Evolutionary conservation across 2,888 invertebrate genomes (phyloP), one percentile per base, ranked within the genome.

Genomic region (Phengaris alcon): DNA sequence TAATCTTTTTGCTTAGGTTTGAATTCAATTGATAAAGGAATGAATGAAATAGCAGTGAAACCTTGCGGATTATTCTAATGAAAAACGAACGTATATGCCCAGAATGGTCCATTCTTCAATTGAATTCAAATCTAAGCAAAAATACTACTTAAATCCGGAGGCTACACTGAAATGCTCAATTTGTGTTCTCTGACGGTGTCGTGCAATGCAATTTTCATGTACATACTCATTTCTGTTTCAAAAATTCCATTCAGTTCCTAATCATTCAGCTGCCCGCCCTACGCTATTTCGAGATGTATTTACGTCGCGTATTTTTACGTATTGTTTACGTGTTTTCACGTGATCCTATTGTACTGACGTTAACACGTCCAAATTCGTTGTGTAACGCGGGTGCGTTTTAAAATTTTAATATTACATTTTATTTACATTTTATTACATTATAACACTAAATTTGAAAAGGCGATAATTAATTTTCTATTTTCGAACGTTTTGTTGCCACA

Each of bases 301-400:
- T 80, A 78, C 79, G 77, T 72, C 70, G 46, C 73, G 74, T 82
- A 79, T 81, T 81, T 82, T 81, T 80, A 77, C 77, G 74, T 78
- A 78, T 77, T 87, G 84, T 86, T 87, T 88, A 87, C 87, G 88
- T 82, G 77, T 77, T 77, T 82, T 89, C 90, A 90, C 90, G 90
- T 90, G 89, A 90, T 85, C 76, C 82, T 82, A 81, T 83, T 82
- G 79, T 82, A 77, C 79, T 84, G 86, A 85, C 85, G 85, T 82
- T 81, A 79, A 83, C 82, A 80, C 79, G 81, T 77, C 79, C 79
- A 78, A 82, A 82, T 81, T 82, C 82, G 84, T 87, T 87, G 85
- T 87, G 85, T 82, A 86, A 86, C 75, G 79, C 78, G 75, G 76
- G 77, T 46, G 76, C 44, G 46, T 64, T 22, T 64, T 46, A 68